Percentiles rank a stretch among this genome's conserved stretches.
These are phyloP conservation scores for Caenorhabditis doughertyi DNA, from an alignment of 2,888 invertebrate genomes.

Conservation along the genomic window DNA sequence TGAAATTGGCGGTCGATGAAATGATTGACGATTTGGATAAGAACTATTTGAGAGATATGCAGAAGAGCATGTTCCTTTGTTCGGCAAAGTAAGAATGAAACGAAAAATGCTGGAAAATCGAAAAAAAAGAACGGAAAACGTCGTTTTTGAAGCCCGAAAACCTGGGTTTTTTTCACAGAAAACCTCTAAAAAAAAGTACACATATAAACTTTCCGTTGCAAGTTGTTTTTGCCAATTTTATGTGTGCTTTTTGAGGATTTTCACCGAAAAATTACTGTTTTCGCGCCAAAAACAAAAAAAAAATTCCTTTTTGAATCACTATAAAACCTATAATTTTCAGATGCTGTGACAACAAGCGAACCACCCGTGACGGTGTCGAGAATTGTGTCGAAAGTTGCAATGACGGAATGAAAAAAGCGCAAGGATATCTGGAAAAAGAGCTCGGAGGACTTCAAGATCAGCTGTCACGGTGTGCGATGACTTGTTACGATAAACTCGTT, in stretches of 20 bases:
- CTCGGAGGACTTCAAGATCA: conserved; percentile 75
- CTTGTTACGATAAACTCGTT: conserved; percentile 78
- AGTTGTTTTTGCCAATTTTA: no score
- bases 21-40: conserved; percentile 78
- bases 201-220: no score
- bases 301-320: no score
- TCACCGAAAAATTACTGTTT: background rate
- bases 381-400: conserved; percentile 79
- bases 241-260: no score
- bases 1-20: conserved; percentile 78
- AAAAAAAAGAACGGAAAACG: background rate
- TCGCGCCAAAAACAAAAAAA: background rate
- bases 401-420: conserved; percentile 76
- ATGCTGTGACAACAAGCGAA: conserved; percentile 76
- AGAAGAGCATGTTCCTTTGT: conserved; percentile 78
- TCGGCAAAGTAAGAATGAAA: conserved; percentile 70
- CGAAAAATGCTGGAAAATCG: background rate
- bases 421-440: conserved; percentile 75
- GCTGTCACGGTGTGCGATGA: conserved; percentile 78
- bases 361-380: conserved; percentile 75
- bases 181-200: no score
- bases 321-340: conserved; percentile 42
- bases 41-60: conserved; percentile 76
- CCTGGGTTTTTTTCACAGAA: no score
- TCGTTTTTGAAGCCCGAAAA: background rate